Evolutionary conservation across 2,797 vertebrate species (phyloP), one percentile per base, ranked within the genome.

Genomic region (Scolopax bukidnonensis): DNA sequence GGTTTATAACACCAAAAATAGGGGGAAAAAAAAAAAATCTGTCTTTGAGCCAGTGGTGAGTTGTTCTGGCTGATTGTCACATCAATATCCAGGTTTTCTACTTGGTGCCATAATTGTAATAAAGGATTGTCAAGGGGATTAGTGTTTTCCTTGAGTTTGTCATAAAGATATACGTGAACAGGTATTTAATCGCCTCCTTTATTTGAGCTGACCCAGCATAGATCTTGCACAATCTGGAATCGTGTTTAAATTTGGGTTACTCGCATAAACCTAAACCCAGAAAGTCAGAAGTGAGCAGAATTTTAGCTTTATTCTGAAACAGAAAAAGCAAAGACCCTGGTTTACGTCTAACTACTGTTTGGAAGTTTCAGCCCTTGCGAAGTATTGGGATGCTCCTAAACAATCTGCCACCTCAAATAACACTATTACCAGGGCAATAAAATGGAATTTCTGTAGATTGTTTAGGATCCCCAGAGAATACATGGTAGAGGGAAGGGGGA

Each of bases 341-440:
- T 10, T 84, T 74, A 64, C 32, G 17, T 5, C 50, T 25, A 56
- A 54, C 28, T 23, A 25, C 32, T 51, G 16, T 69, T 70, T 70
- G 68, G n/a, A 90, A 94, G 78, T 56, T 89, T 79, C 68, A 85
- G 32, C 23, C 21, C 45, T 68, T 54, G 45, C 11, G 43, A 57
- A 87, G 30, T 59, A 25, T 87, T 71, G 64, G 73, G 50, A 84
- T 87, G 33, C 27, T 50, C 64, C 81, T 90, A 65, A 93, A 77
- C 85, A 88, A 78, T 78, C 53, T 85, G 82, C 93, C 90, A 41
- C 24, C 61, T 75, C 86, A 78, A 90, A 80, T 59, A 95, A 93
- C 51, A 32, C 63, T 70, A 84, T 83, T 74, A 93, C 60, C 32
- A 82, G 51, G 47, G 75, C 75, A 94, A 76, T 80, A 65, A 94